A percentile compares a stretch with the other conserved stretches of the same genome.
phyloP scores from a whole-genome alignment of 1,140 invertebrate species.

The Megalonaias nervosa region DNA sequence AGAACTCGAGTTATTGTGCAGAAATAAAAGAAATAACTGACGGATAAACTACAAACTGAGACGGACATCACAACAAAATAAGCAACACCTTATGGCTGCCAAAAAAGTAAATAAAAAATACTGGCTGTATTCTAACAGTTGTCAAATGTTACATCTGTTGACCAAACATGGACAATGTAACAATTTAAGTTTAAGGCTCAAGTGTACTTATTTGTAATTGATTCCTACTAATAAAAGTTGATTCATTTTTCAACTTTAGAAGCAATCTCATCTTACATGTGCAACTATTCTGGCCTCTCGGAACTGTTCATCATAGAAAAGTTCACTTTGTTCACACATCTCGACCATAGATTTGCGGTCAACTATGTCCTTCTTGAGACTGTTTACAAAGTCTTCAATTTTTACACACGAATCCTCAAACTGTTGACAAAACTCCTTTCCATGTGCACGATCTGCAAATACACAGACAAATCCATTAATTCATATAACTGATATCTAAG shows the following conservation, averaged over 20 bases:
- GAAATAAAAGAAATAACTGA: too few relatives aligned
- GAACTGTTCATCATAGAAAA: constrained; percentile 90
- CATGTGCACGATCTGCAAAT: constrained; percentile 81
- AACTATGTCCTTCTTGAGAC: constrained; percentile 86
- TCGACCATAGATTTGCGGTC: constrained; percentile 83
- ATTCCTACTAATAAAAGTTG: too few relatives aligned
- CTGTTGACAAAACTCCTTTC: constrained; percentile 90
- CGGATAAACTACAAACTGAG: too few relatives aligned
- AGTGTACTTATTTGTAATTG: too few relatives aligned
- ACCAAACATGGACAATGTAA: too few relatives aligned
- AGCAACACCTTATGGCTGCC: too few relatives aligned
- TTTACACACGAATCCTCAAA: constrained; percentile 85
- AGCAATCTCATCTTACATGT: constrained; percentile 80
- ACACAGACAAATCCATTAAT: constrained; percentile 2
- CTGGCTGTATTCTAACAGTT: too few relatives aligned
- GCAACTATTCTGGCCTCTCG: constrained; percentile 94
- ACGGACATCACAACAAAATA: too few relatives aligned
- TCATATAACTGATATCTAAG: neutral
- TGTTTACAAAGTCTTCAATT: constrained; percentile 85
- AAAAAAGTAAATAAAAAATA: too few relatives aligned
- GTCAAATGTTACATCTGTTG: too few relatives aligned
- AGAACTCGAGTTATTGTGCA: too few relatives aligned
- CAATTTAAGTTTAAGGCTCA: too few relatives aligned
- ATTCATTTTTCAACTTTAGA: neutral
- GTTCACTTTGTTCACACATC: constrained; percentile 84